These are phyloP conservation scores for Triops longicaudatus DNA, from an alignment of 1,140 invertebrate genomes.

Conservation along the genomic window DNA sequence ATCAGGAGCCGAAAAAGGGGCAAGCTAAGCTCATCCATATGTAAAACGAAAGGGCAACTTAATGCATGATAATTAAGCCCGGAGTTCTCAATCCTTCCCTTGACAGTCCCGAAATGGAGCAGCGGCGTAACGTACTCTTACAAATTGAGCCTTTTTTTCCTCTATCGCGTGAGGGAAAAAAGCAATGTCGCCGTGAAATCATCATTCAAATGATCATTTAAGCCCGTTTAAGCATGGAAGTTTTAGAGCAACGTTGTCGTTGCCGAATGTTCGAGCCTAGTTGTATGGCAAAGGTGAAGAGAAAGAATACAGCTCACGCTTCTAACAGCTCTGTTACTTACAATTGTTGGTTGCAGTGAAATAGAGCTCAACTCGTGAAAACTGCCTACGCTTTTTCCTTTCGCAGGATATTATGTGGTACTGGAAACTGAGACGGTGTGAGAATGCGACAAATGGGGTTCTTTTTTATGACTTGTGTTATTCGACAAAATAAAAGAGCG, in stretches of 20 bases:
- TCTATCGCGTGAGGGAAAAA: no score
- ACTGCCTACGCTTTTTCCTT: no score
- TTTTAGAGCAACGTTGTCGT: background rate
- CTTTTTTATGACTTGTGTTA: no score
- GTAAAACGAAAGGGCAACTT: background rate
- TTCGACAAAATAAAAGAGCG: no score
- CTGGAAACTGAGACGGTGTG: no score
- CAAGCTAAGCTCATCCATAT: background rate
- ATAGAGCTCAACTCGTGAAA: background rate
- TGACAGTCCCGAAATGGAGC: background rate
- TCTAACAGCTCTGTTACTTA: background rate
- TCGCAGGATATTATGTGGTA: no score
- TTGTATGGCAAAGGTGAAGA: background rate
- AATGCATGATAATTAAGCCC: background rate
- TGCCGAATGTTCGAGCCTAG: background rate
- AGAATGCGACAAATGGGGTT: no score
- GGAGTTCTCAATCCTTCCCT: background rate
- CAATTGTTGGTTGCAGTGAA: constrained; percentile 1
- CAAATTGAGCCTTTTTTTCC: no score
- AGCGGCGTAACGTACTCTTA: no score
- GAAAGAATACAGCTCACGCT: background rate
- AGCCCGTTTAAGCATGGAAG: background rate
- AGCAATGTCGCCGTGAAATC: no score
- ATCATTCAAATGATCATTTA: no score
- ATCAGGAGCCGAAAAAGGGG: background rate